phyloP scores from a whole-genome alignment of 2,888 invertebrate species.

The Drosophila austrosaltans region DNA sequence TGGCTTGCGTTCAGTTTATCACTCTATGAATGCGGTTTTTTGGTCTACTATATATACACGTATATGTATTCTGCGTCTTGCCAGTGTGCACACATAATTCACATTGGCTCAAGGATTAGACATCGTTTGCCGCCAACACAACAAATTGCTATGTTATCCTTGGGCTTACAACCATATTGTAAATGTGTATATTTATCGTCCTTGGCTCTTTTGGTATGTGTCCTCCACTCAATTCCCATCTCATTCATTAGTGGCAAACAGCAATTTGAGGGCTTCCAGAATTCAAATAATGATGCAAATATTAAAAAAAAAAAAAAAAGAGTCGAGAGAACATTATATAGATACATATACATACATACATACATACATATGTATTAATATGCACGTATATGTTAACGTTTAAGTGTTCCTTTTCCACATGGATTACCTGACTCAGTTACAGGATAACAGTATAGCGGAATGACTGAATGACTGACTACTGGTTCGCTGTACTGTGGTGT shows the following conservation, averaged over 20 bases:
- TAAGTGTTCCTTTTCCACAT: constrained; percentile 18
- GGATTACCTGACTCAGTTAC: constrained; percentile 15
- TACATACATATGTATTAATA: neutral
- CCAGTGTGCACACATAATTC: constrained; percentile 59
- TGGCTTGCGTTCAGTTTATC: neutral
- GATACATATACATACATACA: neutral
- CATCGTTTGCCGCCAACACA: constrained; percentile 41
- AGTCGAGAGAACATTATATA: constrained; percentile 4
- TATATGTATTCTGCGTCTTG: constrained; percentile 2
- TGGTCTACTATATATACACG: neutral
- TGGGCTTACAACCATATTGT: constrained; percentile 36
- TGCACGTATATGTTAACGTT: neutral
- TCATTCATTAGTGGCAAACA: constrained; percentile 18
- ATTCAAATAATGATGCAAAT: constrained; percentile 10
- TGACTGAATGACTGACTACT: constrained; percentile 45
- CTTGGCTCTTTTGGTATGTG: constrained; percentile 5
- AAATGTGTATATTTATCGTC: constrained; percentile 24
- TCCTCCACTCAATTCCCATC: constrained; percentile 11
- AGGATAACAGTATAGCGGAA: constrained; percentile 12
- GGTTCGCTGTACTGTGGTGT: constrained; percentile 30
- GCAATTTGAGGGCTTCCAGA: constrained; percentile 10
- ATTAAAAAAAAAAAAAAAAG: constrained; percentile 4
- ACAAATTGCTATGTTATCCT: constrained; percentile 62
- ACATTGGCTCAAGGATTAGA: constrained; percentile 75
- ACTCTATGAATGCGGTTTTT: constrained; percentile 10